Conservation (phyloP, 2,888 invertebrate genomes). For the Iphiclides podalirius region DNA sequence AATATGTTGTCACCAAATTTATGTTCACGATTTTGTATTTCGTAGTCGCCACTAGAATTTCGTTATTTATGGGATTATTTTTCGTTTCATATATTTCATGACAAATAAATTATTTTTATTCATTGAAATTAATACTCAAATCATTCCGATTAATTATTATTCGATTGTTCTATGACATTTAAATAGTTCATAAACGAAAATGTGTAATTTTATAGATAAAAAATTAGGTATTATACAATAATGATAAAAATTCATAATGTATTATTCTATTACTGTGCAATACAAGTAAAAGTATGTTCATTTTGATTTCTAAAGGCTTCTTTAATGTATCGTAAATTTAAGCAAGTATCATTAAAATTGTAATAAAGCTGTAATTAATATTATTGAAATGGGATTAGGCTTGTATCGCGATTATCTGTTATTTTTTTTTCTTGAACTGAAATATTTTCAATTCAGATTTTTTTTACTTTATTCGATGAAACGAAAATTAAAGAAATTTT, state of each 20-base stretch:
- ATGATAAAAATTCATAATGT: constrained; percentile 53
- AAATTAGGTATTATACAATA: constrained; percentile 50
- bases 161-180: constrained; percentile 23
- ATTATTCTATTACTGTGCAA: constrained; percentile 70
- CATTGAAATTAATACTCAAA: constrained; percentile 32
- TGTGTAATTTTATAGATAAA: constrained; percentile 48
- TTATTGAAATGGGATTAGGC: constrained; percentile 61
- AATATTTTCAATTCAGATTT: constrained; percentile 45
- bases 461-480: constrained; percentile 53
- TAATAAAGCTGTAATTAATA: constrained; percentile 71
- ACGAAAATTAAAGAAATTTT: constrained; percentile 54
- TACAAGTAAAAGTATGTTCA: constrained; percentile 57
- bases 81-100: constrained; percentile 25
- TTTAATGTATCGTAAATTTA: constrained; percentile 58
- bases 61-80: constrained; percentile 2
- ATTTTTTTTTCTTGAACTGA: constrained; percentile 52
- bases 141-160: constrained; percentile 31
- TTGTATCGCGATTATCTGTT: constrained; percentile 67
- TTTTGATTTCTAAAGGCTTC: constrained; percentile 57
- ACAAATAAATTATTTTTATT: constrained; percentile 25
- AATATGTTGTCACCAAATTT: constrained; percentile 2
- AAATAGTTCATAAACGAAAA: constrained; percentile 29
- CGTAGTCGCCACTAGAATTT: constrained; percentile 8
- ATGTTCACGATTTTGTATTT: constrained; percentile 4
- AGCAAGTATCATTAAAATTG: constrained; percentile 62